A percentile compares a stretch with the other conserved stretches of the same genome.
Evolutionary conservation across 2,888 invertebrate species (phyloP).

Genomic region (Dusona sp.): DNA sequence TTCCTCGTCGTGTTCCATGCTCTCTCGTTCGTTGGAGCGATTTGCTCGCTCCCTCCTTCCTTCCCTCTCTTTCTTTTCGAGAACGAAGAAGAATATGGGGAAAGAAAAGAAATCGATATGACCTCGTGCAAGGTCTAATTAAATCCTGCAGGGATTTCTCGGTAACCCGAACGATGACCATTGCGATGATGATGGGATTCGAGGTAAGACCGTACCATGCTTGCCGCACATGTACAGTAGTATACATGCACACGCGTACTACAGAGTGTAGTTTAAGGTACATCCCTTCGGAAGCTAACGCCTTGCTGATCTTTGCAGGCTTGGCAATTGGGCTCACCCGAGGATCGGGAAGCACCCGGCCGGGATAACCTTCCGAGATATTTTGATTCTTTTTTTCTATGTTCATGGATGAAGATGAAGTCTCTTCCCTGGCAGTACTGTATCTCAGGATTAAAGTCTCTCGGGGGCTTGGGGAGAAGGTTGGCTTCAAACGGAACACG

Average conservation of each 20-base stretch:
- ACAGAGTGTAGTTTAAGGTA: conserved; percentile 22
- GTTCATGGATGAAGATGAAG: conserved; percentile 58
- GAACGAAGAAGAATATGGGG: conserved; percentile 66
- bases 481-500: conserved; percentile 38
- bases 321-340: conserved; percentile 52
- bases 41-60: not conserved
- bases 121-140: conserved; percentile 74
- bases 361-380: conserved; percentile 54
- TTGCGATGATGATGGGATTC: conserved; percentile 73
- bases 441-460: conserved; percentile 31
- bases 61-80: not conserved
- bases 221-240: conserved; percentile 6
- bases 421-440: conserved; percentile 19
- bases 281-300: conserved; percentile 57
- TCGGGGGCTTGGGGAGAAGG: conserved; percentile 16
- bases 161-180: conserved; percentile 69
- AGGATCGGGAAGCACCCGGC: conserved; percentile 54
- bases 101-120: conserved; percentile 72
- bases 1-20: conserved; percentile 40
- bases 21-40: not conserved
- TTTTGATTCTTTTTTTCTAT: conserved; percentile 9
- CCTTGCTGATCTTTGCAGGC: conserved; percentile 28
- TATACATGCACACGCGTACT: not conserved
- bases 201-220: conserved; percentile 55
- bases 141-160: conserved; percentile 72